Evolutionary conservation across 1,140 invertebrate species (phyloP).

Genomic region (Tetranychus urticae): DNA sequence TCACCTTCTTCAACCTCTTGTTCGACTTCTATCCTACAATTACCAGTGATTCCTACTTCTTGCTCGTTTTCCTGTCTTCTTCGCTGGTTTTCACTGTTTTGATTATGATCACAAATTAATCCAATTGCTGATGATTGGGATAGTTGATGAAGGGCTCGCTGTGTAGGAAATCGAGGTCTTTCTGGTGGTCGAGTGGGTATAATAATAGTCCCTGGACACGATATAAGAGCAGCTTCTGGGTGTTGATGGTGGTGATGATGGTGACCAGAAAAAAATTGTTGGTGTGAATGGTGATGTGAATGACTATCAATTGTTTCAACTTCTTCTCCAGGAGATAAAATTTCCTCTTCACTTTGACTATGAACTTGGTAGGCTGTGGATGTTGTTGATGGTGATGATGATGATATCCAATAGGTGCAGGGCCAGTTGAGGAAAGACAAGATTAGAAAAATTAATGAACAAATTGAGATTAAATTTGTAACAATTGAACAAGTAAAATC

Average conservation of each 20-base stretch:
- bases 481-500: too few species aligned
- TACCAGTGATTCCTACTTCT: too few species aligned
- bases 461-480: too few species aligned
- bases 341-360: constrained; percentile 9
- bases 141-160: not conserved
- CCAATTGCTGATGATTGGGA: not conserved
- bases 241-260: not conserved
- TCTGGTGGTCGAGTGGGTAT: too few species aligned
- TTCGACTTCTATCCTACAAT: too few species aligned
- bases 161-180: not conserved
- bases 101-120: not conserved
- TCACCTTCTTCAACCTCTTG: too few species aligned
- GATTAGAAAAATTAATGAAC: too few species aligned
- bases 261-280: not conserved
- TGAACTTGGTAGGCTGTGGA: not conserved
- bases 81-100: not conserved
- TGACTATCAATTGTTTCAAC: not conserved
- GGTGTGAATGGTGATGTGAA: not conserved
- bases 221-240: not conserved
- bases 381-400: not conserved
- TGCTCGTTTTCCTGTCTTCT: too few species aligned
- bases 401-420: not conserved
- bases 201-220: too few species aligned
- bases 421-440: too few species aligned
- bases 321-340: constrained; percentile 8